These are phyloP conservation scores for Gadus chalcogrammus DNA, from an alignment of 2,113 vertebrate species.

Conservation along the genomic window DNA sequence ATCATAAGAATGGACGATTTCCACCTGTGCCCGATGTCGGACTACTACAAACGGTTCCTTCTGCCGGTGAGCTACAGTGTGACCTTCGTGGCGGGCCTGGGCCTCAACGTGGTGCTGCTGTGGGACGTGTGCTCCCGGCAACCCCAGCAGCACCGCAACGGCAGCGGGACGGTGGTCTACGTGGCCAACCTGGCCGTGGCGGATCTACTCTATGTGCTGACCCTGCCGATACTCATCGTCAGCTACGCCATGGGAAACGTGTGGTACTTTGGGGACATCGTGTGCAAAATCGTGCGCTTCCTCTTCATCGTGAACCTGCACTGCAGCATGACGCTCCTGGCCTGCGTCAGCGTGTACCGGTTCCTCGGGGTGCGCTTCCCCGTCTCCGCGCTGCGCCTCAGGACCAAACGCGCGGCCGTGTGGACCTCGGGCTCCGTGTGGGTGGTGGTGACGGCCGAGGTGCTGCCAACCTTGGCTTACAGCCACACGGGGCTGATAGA, in stretches of 20 bases:
- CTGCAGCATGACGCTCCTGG: constrained; percentile 62
- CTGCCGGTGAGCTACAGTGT: constrained; percentile 57
- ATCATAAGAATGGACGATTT: constrained; percentile 32
- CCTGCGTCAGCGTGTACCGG: constrained; percentile 61
- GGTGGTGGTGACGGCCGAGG: constrained; percentile 43
- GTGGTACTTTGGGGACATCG: constrained; percentile 58
- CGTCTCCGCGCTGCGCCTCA: constrained; percentile 34
- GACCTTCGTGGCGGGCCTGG: constrained; percentile 57
- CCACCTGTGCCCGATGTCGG: constrained; percentile 43
- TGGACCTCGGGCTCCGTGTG: constrained; percentile 27
- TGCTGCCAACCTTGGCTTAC: constrained; percentile 54
- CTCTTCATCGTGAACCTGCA: constrained; percentile 64
- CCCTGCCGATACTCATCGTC: constrained; percentile 61
- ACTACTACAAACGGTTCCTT: constrained; percentile 53
- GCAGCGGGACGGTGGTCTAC: constrained; percentile 57
- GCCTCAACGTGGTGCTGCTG: constrained; percentile 49
- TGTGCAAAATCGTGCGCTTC: constrained; percentile 58
- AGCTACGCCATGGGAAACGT: constrained; percentile 44
- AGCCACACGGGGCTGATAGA: constrained; percentile 37
- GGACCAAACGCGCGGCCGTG: constrained; percentile 33
- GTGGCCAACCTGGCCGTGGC: constrained; percentile 62
- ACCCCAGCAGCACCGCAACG: constrained; percentile 41
- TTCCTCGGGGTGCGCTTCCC: constrained; percentile 64
- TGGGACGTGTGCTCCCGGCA: constrained; percentile 41
- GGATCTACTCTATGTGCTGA: constrained; percentile 58